Conservation (phyloP, 2,113 vertebrate genomes). For the Tragelaphus scriptus region DNA sequence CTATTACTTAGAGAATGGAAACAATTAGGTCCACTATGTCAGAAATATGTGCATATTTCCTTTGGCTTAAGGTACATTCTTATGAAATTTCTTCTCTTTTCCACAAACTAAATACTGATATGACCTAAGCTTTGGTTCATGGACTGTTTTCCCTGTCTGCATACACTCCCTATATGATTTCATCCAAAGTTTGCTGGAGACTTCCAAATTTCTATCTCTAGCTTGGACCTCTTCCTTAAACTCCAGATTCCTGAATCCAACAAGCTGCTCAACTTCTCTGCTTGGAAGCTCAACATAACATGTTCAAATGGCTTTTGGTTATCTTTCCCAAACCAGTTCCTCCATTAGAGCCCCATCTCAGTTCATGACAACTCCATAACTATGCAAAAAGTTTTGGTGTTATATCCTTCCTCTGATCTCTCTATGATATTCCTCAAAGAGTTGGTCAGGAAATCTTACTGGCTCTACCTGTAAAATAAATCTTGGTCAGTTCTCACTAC, state of each 20-base stretch:
- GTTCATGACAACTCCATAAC: background rate
- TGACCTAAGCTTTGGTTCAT: background rate
- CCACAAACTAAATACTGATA: background rate
- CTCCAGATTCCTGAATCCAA: constrained; percentile 6
- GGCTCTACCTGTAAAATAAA: background rate
- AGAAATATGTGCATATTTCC: background rate
- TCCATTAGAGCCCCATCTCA: background rate
- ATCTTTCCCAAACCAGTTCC: background rate
- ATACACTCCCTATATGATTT: background rate
- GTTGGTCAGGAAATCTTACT: background rate
- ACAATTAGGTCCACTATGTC: background rate
- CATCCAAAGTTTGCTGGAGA: background rate
- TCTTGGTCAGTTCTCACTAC: background rate
- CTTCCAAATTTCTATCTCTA: constrained; percentile 9
- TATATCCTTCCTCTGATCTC: background rate
- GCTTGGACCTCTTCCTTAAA: background rate
- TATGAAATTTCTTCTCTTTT: background rate
- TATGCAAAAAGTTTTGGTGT: background rate
- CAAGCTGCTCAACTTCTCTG: background rate
- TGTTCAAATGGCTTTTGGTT: background rate
- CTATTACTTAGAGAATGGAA: background rate
- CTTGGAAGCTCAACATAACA: background rate
- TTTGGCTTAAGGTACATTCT: constrained; percentile 23
- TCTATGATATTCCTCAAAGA: background rate
- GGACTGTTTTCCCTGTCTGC: background rate